Evolutionary conservation across 2,113 vertebrate genomes (phyloP).

Genomic region (Lipotes vexillifer): DNA sequence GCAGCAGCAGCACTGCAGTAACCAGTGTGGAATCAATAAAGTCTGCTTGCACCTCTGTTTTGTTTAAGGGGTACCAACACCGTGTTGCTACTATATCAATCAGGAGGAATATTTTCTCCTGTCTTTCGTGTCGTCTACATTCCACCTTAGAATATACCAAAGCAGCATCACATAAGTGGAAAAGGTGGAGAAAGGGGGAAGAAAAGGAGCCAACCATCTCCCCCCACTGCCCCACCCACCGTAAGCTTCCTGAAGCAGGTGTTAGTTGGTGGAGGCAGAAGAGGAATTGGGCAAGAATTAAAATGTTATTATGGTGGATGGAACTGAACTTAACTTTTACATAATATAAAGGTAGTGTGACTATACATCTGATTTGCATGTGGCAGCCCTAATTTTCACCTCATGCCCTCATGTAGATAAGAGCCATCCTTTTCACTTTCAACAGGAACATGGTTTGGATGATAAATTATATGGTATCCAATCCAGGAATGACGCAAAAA

Average conservation of each 20-base stretch:
- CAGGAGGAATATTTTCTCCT: not conserved
- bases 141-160: not conserved
- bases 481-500: not conserved
- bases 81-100: not conserved
- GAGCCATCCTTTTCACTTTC: not conserved
- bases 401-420: not conserved
- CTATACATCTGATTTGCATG: not conserved
- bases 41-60: not conserved
- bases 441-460: not conserved
- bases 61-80: not conserved
- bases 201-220: rapidly evolving
- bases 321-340: not conserved
- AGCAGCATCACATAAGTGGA: not conserved
- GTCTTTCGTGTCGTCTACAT: not conserved
- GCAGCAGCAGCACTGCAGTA: too few relatives aligned
- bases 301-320: not conserved
- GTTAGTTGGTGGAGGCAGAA: not conserved
- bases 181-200: not conserved
- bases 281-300: not conserved
- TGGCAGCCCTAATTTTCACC: not conserved
- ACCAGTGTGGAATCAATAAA: not conserved
- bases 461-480: not conserved
- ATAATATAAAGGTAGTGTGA: not conserved
- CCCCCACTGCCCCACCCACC: too few relatives aligned
- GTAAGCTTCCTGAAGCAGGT: not conserved